Conservation (phyloP, 2,113 vertebrate species). For the chimpanzee (Pan troglodytes) region NHGRI_mPanTro3-v2.1_pri NC_072404.2:76184001-76184500, state of each 20-base stretch:
- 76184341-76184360: too few species aligned
- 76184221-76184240: background rate
- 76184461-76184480: too few species aligned
- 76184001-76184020: background rate
- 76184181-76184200: background rate
- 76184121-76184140: slow-evolving; percentile 15
- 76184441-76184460: background rate
- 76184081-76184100: background rate
- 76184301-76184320: background rate
- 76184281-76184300: background rate
- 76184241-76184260: background rate
- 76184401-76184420: too few species aligned
- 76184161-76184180: background rate
- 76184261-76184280: background rate
- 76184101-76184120: background rate
- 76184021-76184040: background rate
- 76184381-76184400: background rate
- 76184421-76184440: background rate
- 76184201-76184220: background rate
- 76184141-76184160: background rate
- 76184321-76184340: background rate
- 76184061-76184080: background rate
- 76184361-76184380: background rate
- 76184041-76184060: background rate
- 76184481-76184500: too few species aligned